Conservation (phyloP, 92 coral and sea anemone genomes). For the Diadumene lineata region DNA sequence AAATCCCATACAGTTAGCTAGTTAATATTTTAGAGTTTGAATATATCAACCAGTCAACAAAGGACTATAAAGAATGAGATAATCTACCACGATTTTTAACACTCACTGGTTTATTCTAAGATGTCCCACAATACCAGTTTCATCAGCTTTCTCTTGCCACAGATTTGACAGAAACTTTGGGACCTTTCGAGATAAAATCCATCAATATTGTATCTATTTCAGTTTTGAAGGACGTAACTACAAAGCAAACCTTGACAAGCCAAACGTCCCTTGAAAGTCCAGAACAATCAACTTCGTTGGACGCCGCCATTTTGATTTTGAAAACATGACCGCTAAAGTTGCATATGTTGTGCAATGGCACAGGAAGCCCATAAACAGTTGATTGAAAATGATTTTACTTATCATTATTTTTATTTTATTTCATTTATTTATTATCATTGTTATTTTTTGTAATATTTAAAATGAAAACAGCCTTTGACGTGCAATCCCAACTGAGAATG, state of each 20-base stretch:
- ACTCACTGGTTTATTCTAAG: conserved; percentile 84
- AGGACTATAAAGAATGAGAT: too few relatives aligned
- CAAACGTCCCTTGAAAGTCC: conserved; percentile 87
- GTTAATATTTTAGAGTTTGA: too few relatives aligned
- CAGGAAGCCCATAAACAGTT: conserved; percentile 17
- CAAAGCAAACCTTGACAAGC: conserved; percentile 80
- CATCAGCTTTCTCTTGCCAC: conserved; percentile 76
- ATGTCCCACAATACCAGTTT: conserved; percentile 90
- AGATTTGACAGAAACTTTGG: conserved; percentile 82
- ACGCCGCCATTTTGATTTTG: conserved; percentile 41
- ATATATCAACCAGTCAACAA: not conserved
- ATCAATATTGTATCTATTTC: not conserved
- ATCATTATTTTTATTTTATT: too few relatives aligned
- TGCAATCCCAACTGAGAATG: too few relatives aligned
- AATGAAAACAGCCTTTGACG: too few relatives aligned
- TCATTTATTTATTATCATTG: too few relatives aligned
- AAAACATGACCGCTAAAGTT: not conserved
- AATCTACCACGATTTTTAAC: too few relatives aligned
- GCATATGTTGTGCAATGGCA: not conserved
- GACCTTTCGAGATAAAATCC: conserved; percentile 45
- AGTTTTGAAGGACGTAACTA: not conserved
- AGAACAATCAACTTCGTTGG: conserved; percentile 76
- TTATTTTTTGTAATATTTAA: too few relatives aligned
- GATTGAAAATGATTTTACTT: too few relatives aligned
- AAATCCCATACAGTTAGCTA: not conserved